phyloP scores from a whole-genome alignment of 2,888 invertebrate genomes.

The Carabus problematicus region DNA sequence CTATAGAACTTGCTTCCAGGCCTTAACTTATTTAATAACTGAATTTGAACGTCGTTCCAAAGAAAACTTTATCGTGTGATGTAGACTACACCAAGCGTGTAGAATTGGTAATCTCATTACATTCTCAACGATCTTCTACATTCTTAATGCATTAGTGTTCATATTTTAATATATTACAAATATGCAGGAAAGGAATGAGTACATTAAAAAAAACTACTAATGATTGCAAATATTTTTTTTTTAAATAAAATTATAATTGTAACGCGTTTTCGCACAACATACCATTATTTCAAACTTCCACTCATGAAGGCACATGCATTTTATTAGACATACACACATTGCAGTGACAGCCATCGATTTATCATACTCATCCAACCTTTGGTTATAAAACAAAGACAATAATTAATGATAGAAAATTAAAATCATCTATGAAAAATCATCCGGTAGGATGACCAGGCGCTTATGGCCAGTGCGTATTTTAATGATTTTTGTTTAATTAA shows the following conservation, averaged over 20 bases:
- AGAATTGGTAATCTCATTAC: too few species aligned
- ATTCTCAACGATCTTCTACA: too few species aligned
- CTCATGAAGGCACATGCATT: neutral
- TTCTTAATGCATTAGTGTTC: too few species aligned
- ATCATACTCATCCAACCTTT: slow-evolving; percentile 2
- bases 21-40: too few species aligned
- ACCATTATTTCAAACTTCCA: too few species aligned
- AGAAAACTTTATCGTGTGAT: too few species aligned
- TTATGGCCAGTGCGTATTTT: neutral
- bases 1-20: too few species aligned
- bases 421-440: slow-evolving; percentile 36
- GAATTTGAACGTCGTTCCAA: too few species aligned
- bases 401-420: slow-evolving; percentile 36
- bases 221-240: too few species aligned
- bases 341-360: slow-evolving; percentile 24
- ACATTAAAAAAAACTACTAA: neutral
- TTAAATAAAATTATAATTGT: neutral
- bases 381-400: slow-evolving; percentile 22
- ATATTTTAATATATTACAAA: too few species aligned
- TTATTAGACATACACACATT: slow-evolving; percentile 3
- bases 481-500: too few species aligned
- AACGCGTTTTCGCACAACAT: neutral
- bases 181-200: neutral
- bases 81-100: too few species aligned
- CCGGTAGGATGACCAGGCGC: slow-evolving; percentile 2